Conservation (phyloP, 1,140 invertebrate species). For the Philotrypesis tridentata region DNA sequence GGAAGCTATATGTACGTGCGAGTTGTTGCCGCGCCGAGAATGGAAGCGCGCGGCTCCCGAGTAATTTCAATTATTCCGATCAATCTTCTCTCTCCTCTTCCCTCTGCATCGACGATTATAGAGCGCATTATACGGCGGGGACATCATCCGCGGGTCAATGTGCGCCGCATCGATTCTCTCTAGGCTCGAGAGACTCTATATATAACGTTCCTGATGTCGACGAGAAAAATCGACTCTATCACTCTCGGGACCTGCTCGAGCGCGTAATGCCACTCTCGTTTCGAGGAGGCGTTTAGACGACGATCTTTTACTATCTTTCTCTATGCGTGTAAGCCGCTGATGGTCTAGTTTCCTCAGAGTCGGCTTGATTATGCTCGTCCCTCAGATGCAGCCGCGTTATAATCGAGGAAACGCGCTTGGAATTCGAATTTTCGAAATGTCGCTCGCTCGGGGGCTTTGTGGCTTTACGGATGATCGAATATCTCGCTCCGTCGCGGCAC, state of each 20-base stretch:
- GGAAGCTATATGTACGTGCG: conserved; percentile 9
- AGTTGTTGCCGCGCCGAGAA: background rate
- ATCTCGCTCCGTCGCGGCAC: background rate
- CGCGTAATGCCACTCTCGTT: background rate
- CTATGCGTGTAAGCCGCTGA: background rate
- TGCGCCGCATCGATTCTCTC: background rate
- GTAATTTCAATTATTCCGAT: conserved; percentile 43
- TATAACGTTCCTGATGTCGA: too few species aligned
- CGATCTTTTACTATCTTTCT: background rate
- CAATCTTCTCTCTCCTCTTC: conserved; percentile 12
- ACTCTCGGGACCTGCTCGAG: background rate
- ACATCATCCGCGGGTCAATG: conserved; percentile 8
- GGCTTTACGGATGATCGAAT: background rate
- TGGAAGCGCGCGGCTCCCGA: conserved; percentile 2
- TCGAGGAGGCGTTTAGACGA: background rate
- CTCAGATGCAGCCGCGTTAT: background rate
- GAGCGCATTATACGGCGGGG: background rate
- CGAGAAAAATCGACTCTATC: background rate
- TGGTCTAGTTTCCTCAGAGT: background rate
- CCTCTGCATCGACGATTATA: too few species aligned
- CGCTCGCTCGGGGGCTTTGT: background rate
- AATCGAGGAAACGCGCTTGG: background rate
- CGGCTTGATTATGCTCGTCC: background rate
- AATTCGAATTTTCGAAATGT: background rate
- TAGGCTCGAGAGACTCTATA: too few species aligned